phyloP scores from a whole-genome alignment of 2,113 vertebrate genomes.

The Epinephelus lanceolatus region DNA sequence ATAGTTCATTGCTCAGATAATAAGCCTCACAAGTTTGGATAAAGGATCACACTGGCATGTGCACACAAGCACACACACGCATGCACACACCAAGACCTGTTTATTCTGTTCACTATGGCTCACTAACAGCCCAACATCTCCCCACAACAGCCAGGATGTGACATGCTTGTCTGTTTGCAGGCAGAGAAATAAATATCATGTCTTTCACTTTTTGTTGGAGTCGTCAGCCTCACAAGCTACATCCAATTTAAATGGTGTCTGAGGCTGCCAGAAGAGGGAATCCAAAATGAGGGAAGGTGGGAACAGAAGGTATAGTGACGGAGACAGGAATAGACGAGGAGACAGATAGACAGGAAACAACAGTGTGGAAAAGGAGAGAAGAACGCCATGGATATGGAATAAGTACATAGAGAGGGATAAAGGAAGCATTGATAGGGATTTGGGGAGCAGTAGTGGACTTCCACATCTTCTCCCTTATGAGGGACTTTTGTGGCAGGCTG shows the following conservation, averaged over 20 bases:
- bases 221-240: slow-evolving; percentile 28
- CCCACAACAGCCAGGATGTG: slow-evolving; percentile 17
- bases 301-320: not conserved
- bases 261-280: slow-evolving; percentile 10
- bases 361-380: not conserved
- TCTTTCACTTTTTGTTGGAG: slow-evolving; percentile 37
- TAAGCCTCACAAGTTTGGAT: slow-evolving; percentile 33
- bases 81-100: not conserved
- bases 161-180: slow-evolving; percentile 39
- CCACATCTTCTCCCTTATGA: slow-evolving; percentile 38
- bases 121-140: slow-evolving; percentile 15
- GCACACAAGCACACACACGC: slow-evolving; percentile 23
- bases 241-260: slow-evolving; percentile 51
- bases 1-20: slow-evolving; percentile 35
- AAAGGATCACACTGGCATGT: not conserved
- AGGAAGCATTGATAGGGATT: slow-evolving; percentile 27
- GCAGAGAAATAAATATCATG: slow-evolving; percentile 31
- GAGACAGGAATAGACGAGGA: not conserved
- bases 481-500: slow-evolving; percentile 36
- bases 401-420: slow-evolving; percentile 22
- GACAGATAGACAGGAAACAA: slow-evolving; percentile 1
- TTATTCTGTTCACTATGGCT: slow-evolving; percentile 21
- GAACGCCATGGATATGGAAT: not conserved
- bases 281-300: slow-evolving; percentile 6
- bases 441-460: slow-evolving; percentile 41